Base-by-base conservation (phyloP, 2,797 vertebrate species). In the Argya squamiceps region DNA sequence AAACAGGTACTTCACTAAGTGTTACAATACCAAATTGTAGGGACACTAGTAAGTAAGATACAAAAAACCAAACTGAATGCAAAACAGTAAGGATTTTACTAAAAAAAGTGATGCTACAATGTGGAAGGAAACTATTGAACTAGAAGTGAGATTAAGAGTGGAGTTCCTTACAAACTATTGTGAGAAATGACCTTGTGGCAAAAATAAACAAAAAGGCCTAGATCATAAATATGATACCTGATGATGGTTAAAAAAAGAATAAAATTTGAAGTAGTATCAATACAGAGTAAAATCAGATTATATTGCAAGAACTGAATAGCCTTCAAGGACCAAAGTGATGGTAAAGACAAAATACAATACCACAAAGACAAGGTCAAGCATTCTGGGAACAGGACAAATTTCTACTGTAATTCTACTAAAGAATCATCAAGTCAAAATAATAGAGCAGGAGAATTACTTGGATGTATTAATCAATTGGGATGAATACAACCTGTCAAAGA, bases 311-410 rank as follows among this genome's bases (percentile, higher is more conserved):
- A 78, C 21, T 23, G 34, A 94, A 89, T 3, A 87, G 29, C 29
- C 36, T 85, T 82, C 0, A 0, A 82, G 46, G 26, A 87, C 58
- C 37, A 37, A 88, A 76, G 39, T 23, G 17, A 73, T 7, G 52
- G 39, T 50, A 91, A 81, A 7, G 22, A 83, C 29, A 93, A 91
- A 95, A 91, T 22, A 44, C 39, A 76, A 49, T 7, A 67, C 39
- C 71, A 89, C 26, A 56, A 89, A 89, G 78, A 74, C 75, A 92
- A 89, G 67, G 71, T 88, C 78, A 93, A 76, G 37, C 41, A 77
- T 44, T 73, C 32, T 26, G 26, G 41, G 19, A 94, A 70, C 13
- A 82, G 32, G 24, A 93, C 43, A 27, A 78, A 82, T 78, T 93
- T 84, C 74, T 76, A n/a, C 34, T 62, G 59, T 87, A 84, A 82